Evolutionary conservation across 2,888 invertebrate species (phyloP).

Genomic region (Xestia rhomboidea): DNA sequence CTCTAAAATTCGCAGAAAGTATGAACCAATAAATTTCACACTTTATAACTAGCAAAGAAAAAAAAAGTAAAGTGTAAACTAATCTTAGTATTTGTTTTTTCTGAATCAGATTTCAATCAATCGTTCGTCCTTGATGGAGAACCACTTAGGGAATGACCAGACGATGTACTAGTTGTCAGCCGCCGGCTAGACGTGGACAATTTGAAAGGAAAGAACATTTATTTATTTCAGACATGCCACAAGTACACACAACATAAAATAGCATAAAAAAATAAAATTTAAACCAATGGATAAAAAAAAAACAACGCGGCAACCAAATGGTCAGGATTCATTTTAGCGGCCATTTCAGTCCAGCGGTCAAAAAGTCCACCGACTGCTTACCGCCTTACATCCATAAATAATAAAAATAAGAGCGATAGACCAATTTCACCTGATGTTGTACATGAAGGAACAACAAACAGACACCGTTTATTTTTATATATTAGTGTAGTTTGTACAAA

Average conservation of each 20-base stretch:
- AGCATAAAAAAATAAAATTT: neutral
- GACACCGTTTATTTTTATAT: constrained; percentile 65
- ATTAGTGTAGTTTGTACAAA: constrained; percentile 68
- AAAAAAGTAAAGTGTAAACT: constrained; percentile 9
- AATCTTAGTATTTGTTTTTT: constrained; percentile 32
- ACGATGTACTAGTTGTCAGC: neutral
- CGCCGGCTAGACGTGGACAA: neutral
- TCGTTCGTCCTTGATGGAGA: constrained; percentile 16
- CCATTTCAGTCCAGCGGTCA: neutral
- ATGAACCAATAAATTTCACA: constrained; percentile 22
- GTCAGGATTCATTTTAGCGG: neutral
- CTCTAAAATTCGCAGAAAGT: constrained; percentile 37
- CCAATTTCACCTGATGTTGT: constrained; percentile 54
- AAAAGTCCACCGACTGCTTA: neutral
- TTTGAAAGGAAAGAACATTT: neutral
- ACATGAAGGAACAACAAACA: constrained; percentile 54
- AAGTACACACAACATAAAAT: too few relatives aligned
- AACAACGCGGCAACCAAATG: neutral
- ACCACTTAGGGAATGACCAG: constrained; percentile 13
- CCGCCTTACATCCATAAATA: constrained; percentile 41
- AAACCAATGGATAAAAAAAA: neutral
- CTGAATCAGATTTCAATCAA: constrained; percentile 38
- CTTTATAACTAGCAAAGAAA: constrained; percentile 5
- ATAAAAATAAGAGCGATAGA: constrained; percentile 28
- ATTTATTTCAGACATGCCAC: too few relatives aligned